These are phyloP conservation scores for Rhimphoctona megacephalus DNA, from an alignment of 2,888 invertebrate genomes.

Conservation along the genomic window DNA sequence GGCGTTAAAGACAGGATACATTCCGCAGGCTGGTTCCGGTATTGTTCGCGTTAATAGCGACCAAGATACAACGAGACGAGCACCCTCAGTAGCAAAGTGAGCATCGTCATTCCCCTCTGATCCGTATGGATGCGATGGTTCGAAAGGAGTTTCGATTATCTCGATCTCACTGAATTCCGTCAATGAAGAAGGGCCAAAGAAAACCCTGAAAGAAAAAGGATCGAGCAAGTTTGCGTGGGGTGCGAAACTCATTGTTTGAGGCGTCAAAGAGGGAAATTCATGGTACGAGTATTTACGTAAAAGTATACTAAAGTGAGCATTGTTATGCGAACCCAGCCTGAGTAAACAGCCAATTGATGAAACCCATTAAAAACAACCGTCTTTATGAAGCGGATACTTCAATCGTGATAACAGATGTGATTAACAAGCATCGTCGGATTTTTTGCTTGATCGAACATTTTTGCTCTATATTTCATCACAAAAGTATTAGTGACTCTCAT, in stretches of 20 bases:
- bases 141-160: conserved; percentile 81
- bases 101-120: conserved; percentile 65
- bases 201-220: conserved; percentile 32
- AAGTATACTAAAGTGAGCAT: conserved; percentile 10
- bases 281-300: conserved; percentile 22
- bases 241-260: conserved; percentile 46
- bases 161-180: conserved; percentile 81
- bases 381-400: neutral
- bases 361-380: conserved; percentile 8
- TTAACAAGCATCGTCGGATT: neutral
- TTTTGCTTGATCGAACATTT: neutral
- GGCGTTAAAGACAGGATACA: conserved; percentile 84
- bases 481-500: neutral
- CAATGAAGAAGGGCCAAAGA: conserved; percentile 73
- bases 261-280: conserved; percentile 44
- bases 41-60: conserved; percentile 83
- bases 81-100: conserved; percentile 70
- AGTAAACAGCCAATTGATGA: neutral
- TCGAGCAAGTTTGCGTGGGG: conserved; percentile 25
- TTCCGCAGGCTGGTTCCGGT: conserved; percentile 82
- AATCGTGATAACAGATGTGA: conserved; percentile 10
- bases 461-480: neutral
- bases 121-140: conserved; percentile 74
- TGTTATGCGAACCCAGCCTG: neutral
- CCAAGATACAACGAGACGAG: conserved; percentile 79